Evolutionary conservation across 2,113 vertebrate genomes (phyloP), one percentile per base, ranked within the genome.

Genomic region (Eulacestoma nigropectus): DNA sequence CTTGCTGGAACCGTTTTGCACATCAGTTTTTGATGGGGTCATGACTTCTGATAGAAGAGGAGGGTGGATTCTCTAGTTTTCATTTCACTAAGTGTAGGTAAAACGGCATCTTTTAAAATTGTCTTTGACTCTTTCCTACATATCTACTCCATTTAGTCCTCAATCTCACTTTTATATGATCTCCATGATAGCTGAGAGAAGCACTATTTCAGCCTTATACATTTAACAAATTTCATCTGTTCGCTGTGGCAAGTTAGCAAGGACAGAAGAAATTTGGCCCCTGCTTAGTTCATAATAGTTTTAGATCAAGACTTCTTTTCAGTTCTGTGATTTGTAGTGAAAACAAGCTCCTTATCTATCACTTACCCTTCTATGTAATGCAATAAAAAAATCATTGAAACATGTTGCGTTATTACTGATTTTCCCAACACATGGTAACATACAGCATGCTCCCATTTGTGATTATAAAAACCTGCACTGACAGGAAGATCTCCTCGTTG

Each of bases 1-100:
- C 88, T 83, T 79, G 47, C 50, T 92, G 85, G 89, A 95, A 83
- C 63, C 42, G 12, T 84, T 80, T 65, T 82, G 80, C 90, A 27
- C 70, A 80, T 52, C 10, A 9, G n/a, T 56, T 85, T 95, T 78
- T 92, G 78, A 93, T 90, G 83, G 79, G 80, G 90, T 94, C 84
- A 4, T 65, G 83, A 69, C 80, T 96, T 92, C 9, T 64, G 73
- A 50, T 50, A 16, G 56, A 67, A 73, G n/a, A 85, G 55, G 63
- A 93, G 52, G 53, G 84, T 41, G 44, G 72, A 42, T 63, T 95
- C 84, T 83, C 50, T 41, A 18, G 49, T 47, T 83, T 77, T 97
- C 74, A 70, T 90, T 94, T 86, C 69, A 81, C 59, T 86, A 33
- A 86, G 88, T 57, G 41, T 52, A 76, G 84, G 69, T 75, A 87